These are phyloP conservation scores for Archivesica marissinica DNA, from an alignment of 1,140 invertebrate genomes.

Conservation along the genomic window DNA sequence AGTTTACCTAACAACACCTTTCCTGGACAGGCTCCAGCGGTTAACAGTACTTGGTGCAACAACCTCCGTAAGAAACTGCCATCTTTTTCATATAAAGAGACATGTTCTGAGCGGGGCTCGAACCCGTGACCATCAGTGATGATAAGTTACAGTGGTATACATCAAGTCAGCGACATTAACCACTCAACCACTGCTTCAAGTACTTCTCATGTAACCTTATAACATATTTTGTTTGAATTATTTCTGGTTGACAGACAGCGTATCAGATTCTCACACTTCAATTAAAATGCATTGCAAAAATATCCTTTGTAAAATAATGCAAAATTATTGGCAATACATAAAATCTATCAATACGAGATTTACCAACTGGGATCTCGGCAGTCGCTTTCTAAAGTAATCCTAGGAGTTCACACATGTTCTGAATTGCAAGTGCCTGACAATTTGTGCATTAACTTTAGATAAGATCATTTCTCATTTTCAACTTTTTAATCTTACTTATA, in stretches of 20 bases:
- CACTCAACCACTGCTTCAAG: too few relatives aligned
- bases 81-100: too few relatives aligned
- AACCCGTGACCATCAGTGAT: too few relatives aligned
- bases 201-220: constrained; percentile 5
- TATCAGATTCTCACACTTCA: constrained; percentile 3
- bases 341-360: constrained; percentile 17
- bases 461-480: not conserved
- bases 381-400: constrained; percentile 26
- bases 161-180: not conserved
- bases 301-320: not conserved
- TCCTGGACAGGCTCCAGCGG: too few relatives aligned
- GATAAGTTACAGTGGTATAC: not conserved
- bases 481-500: not conserved
- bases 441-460: constrained; percentile 11
- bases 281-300: constrained; percentile 22
- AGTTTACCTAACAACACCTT: too few relatives aligned
- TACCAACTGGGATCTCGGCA: not conserved
- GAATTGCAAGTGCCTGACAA: constrained; percentile 10
- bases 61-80: too few relatives aligned
- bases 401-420: not conserved
- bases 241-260: not conserved
- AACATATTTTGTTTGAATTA: not conserved
- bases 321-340: constrained; percentile 14
- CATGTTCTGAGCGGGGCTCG: too few relatives aligned
- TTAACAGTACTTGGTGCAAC: too few relatives aligned